phyloP scores from a whole-genome alignment of 2,888 invertebrate genomes.

The Lycaena phlaeas region DNA sequence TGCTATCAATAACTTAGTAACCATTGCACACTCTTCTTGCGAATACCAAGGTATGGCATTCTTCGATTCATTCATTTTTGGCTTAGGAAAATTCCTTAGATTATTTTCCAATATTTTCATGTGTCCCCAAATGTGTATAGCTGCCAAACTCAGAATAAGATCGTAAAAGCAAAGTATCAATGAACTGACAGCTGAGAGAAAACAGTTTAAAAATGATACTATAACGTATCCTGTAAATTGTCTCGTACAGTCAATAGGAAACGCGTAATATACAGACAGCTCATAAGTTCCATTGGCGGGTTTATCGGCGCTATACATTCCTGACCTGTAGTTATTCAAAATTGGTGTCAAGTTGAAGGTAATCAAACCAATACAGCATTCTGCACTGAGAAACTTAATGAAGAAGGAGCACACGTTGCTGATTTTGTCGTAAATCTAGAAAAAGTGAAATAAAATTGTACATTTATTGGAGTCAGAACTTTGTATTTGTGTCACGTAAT shows the following conservation, averaged over 20 bases:
- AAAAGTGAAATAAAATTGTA: background rate
- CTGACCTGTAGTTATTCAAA: constrained; percentile 8
- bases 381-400: background rate
- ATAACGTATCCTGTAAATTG: constrained; percentile 9
- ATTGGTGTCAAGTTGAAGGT: constrained; percentile 11
- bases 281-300: constrained; percentile 9
- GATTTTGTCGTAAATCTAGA: constrained; percentile 3
- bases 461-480: too few species aligned
- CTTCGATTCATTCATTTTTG: background rate
- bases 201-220: constrained; percentile 4
- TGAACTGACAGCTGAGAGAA: constrained; percentile 4
- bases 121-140: constrained; percentile 18
- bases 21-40: constrained; percentile 8
- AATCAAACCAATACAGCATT: constrained; percentile 8
- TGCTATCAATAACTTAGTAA: constrained; percentile 12
- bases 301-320: constrained; percentile 1
- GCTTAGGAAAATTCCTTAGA: constrained; percentile 13
- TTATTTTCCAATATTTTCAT: constrained; percentile 16
- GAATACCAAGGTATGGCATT: constrained; percentile 4
- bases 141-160: constrained; percentile 8
- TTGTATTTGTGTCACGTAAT: too few species aligned
- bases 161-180: constrained; percentile 12
- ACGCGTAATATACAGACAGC: constrained; percentile 11
- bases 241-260: constrained; percentile 9
- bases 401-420: background rate